Evolutionary conservation across 2,113 vertebrate genomes (phyloP), one percentile per base, ranked within the genome.

Genomic region (Peucedramus taeniatus): DNA sequence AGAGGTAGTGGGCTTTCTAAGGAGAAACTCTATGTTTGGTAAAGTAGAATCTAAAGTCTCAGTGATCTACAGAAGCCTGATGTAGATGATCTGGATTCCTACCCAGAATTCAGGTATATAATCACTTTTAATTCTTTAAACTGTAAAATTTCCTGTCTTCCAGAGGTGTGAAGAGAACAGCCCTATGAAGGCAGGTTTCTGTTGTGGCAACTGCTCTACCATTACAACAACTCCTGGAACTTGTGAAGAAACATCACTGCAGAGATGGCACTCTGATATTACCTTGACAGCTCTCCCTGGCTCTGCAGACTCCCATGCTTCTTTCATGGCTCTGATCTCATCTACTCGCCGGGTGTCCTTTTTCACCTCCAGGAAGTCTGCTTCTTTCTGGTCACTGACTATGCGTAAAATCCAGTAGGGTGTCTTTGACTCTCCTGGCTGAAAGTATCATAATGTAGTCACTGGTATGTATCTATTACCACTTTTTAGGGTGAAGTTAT

Each of bases 241-340:
- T 39, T 74, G 54, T 82, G 42, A 87, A 68, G 40, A 85, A 79
- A 49, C 39, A 42, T 23, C 42, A 17, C 13, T 64, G 40, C 19
- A 84, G 74, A 85, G 31, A 76, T 1, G 60, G 30, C 42, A 27
- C 40, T 51, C 42, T 37, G 17, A 5, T 57, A 50, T 90, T 96
- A 99, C 99, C 99, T 99, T 99, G 78, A 97, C 86, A 44, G 97
- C 90, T 81, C 99, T 98, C 76, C 99, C 99, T 7, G 98, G 98
- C 59, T 99, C 98, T 0, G 97, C 97, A n/a, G 91, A 94, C 91
- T 99, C 99, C 99, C 99, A 99, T n/a, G 98, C 98, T 87, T 97
- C 97, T 97, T 99, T 99, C 95, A 98, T 98, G 85, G 98, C 98
- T 97, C 93, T 98, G 89, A 99, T 99, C 96, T 99, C 97, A 79